Evolutionary conservation across 2,113 vertebrate genomes (phyloP).

Genomic region (Dipodomys stephensi): DNA sequence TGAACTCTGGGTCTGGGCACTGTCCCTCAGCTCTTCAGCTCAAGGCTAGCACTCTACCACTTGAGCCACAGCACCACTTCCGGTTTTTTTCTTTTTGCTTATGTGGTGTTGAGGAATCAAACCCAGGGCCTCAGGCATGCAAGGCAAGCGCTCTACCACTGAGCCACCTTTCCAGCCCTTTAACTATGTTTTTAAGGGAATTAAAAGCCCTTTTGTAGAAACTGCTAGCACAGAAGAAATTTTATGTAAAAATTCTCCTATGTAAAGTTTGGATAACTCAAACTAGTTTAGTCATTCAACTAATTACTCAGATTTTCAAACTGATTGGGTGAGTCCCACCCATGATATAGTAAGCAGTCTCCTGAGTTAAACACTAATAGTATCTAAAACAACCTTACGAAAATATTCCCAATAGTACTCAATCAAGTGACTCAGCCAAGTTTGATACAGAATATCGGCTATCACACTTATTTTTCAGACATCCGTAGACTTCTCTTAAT

Average conservation of each 20-base stretch:
- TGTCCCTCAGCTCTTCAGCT: too few species aligned
- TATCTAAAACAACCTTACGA: neutral
- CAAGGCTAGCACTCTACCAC: too few species aligned
- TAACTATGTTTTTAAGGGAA: neutral
- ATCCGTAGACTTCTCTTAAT: neutral
- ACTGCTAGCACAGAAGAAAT: neutral
- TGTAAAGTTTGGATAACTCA: neutral
- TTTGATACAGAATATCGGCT: neutral
- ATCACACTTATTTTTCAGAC: neutral
- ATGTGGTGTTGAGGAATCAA: too few species aligned
- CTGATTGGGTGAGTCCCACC: neutral
- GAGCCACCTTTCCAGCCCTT: neutral
- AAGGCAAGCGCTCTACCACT: too few species aligned
- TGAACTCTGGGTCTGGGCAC: too few species aligned
- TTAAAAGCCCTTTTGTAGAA: neutral
- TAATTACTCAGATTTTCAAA: neutral
- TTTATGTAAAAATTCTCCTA: conserved; percentile 16
- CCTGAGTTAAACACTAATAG: neutral
- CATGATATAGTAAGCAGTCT: neutral
- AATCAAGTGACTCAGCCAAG: neutral
- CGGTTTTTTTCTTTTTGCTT: too few species aligned
- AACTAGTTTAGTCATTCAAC: neutral
- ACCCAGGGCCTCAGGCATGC: too few species aligned
- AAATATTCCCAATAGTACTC: neutral
- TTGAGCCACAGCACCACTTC: too few species aligned